These are phyloP conservation scores for Indri indri DNA, from an alignment of 2,113 vertebrate species.

Conservation along the genomic window DNA sequence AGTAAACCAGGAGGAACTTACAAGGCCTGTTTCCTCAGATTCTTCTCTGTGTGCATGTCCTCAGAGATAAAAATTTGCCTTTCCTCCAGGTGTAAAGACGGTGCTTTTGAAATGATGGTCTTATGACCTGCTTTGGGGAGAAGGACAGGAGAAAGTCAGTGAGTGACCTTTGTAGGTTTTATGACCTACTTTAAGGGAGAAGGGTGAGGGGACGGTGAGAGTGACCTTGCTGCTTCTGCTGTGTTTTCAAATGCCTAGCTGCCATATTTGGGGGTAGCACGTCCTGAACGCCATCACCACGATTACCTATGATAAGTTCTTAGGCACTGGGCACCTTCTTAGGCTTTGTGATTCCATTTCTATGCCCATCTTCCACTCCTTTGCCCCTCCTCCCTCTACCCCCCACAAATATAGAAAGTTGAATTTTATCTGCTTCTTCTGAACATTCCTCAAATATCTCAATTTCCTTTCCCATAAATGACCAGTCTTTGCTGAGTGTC, in stretches of 20 bases:
- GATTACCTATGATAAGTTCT: not conserved
- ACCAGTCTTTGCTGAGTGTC: not conserved
- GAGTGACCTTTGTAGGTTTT: not conserved
- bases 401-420: not conserved
- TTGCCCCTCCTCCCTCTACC: rapidly evolving
- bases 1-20: not conserved
- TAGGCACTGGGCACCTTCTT: not conserved
- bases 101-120: not conserved
- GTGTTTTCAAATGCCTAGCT: not conserved
- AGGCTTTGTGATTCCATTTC: not conserved
- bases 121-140: not conserved
- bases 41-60: not conserved
- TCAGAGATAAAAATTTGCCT: not conserved
- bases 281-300: not conserved
- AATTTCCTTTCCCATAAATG: constrained; percentile 25
- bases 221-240: not conserved
- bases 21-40: not conserved
- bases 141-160: not conserved
- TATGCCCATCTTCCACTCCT: not conserved
- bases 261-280: not conserved
- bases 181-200: not conserved
- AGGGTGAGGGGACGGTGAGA: rapidly evolving
- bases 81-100: too few relatives aligned
- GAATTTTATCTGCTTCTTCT: not conserved
- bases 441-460: not conserved